phyloP scores from a whole-genome alignment of 1,140 invertebrate genomes.

The Limonius californicus region DNA sequence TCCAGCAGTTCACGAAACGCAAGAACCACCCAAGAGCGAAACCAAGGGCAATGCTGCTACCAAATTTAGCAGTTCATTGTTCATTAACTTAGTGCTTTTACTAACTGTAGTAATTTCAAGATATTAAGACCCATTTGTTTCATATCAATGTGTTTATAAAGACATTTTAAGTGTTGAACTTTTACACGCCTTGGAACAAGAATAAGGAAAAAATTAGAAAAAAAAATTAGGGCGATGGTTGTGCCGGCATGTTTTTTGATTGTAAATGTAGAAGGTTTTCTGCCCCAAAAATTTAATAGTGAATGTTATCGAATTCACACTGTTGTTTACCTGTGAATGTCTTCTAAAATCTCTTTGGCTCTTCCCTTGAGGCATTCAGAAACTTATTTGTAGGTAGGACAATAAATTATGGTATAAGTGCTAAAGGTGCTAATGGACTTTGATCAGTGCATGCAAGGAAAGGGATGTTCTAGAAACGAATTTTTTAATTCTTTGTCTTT shows the following conservation, averaged over 20 bases:
- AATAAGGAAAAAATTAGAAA: background rate
- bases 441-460: no score
- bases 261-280: background rate
- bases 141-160: background rate
- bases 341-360: no score
- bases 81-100: background rate
- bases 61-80: background rate
- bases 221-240: background rate
- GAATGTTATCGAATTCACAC: no score
- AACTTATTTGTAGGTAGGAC: slow-evolving; percentile 13
- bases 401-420: slow-evolving; percentile 7
- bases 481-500: no score
- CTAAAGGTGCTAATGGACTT: slow-evolving; percentile 2
- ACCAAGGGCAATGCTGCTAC: background rate
- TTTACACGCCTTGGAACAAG: background rate
- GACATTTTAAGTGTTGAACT: background rate
- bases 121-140: background rate
- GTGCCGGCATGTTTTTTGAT: background rate
- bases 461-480: no score
- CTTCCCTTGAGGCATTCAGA: background rate
- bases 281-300: no score
- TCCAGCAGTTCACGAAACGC: background rate
- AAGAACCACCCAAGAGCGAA: background rate
- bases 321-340: no score
- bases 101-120: background rate